A percentile compares a stretch with the other conserved stretches of the same genome.
Evolutionary conservation across 2,888 invertebrate species (phyloP).

Genomic region (Hydraecia micacea): DNA sequence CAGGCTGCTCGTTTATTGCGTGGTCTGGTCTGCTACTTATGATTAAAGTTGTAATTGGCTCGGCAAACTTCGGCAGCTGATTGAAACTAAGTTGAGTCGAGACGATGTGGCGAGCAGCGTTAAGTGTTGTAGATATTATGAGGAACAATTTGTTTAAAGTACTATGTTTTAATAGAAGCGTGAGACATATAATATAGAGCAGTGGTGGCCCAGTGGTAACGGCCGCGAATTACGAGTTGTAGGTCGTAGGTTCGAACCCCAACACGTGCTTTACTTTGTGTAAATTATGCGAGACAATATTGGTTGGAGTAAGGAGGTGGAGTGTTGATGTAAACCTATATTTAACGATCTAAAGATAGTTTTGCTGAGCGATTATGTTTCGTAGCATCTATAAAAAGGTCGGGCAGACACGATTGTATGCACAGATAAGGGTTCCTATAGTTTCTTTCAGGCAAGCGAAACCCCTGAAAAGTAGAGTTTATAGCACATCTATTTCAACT

Average conservation of each 20-base stretch:
- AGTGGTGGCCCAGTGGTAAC: neutral
- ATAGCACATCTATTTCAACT: neutral
- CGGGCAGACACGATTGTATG: neutral
- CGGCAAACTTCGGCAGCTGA: conserved; percentile 57
- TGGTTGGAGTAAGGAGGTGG: neutral
- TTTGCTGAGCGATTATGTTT: neutral
- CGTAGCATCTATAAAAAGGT: neutral
- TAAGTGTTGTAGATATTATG: conserved; percentile 31
- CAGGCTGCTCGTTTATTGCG: conserved; percentile 22
- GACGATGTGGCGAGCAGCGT: conserved; percentile 20
- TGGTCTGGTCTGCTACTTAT: conserved; percentile 48
- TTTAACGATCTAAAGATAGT: neutral
- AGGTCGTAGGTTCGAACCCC: neutral
- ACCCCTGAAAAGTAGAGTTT: neutral
- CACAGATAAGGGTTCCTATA: neutral
- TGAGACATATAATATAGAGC: neutral
- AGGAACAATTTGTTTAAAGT: conserved; percentile 19
- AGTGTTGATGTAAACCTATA: neutral
- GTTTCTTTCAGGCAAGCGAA: neutral
- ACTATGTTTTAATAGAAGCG: neutral
- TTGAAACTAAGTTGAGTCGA: conserved; percentile 64
- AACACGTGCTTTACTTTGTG: neutral
- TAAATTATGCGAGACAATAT: neutral
- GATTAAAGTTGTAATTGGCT: conserved; percentile 62
- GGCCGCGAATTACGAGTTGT: neutral